phyloP scores from a whole-genome alignment of 1,140 invertebrate genomes.

The Maconellicoccus hirsutus region DNA sequence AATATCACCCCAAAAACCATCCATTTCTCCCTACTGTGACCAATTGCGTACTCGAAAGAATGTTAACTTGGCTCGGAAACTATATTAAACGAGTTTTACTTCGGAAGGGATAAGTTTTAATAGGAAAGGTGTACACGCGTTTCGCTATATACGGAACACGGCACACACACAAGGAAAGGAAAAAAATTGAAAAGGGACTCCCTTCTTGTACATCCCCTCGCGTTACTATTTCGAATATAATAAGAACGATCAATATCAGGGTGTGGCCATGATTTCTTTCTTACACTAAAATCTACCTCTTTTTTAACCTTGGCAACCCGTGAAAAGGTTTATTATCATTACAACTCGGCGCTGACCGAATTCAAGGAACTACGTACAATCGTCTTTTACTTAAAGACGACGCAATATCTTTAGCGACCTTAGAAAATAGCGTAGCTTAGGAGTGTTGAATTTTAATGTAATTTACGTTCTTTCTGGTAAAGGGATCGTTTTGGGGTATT shows the following conservation, averaged over 20 bases:
- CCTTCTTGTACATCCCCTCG: neutral
- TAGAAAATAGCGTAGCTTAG: too few species aligned
- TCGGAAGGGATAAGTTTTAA: slow-evolving; percentile 17
- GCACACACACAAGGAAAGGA: neutral
- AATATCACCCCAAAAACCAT: too few species aligned
- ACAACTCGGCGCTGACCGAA: too few species aligned
- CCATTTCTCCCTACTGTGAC: neutral
- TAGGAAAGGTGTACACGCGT: slow-evolving; percentile 5
- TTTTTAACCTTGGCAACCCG: neutral
- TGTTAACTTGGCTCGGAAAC: slow-evolving; percentile 11
- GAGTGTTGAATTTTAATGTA: too few species aligned
- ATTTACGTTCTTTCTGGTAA: too few species aligned
- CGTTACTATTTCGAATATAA: neutral
- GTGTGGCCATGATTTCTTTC: slow-evolving; percentile 15
- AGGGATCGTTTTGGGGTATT: too few species aligned
- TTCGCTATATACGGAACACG: too few species aligned
- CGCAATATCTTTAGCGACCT: too few species aligned
- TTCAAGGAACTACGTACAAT: too few species aligned
- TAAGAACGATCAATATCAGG: slow-evolving; percentile 13
- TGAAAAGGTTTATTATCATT: too few species aligned
- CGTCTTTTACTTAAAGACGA: too few species aligned
- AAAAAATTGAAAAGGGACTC: slow-evolving; percentile 10
- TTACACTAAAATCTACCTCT: neutral
- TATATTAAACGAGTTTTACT: slow-evolving; percentile 9
- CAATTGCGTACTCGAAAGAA: slow-evolving; percentile 13